A percentile compares a stretch with the other conserved stretches of the same genome.
phyloP scores from a whole-genome alignment of 1,140 invertebrate species.

The Neodiprion pinetum region DNA sequence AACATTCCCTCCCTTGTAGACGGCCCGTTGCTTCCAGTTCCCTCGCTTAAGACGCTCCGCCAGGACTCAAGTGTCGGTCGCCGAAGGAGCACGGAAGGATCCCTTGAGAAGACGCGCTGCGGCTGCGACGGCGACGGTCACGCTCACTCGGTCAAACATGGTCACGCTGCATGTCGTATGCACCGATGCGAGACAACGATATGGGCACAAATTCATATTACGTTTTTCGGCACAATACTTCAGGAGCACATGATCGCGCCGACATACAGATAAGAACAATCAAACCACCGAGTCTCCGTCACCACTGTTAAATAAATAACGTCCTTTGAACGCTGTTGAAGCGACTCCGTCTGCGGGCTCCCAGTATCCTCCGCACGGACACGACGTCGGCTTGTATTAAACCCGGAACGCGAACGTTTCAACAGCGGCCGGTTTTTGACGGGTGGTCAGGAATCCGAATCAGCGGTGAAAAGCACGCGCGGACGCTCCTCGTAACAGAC shows the following conservation, averaged over 20 bases:
- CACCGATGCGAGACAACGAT: background rate
- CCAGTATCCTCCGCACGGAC: too few species aligned
- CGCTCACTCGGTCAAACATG: background rate
- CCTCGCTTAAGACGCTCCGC: too few species aligned
- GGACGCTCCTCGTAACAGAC: conserved; percentile 52
- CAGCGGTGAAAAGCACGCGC: conserved; percentile 33
- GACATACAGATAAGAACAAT: background rate
- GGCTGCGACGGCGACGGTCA: too few species aligned
- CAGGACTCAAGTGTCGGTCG: background rate
- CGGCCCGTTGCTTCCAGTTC: too few species aligned
- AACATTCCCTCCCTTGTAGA: conserved; percentile 50
- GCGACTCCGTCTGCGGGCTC: too few species aligned
- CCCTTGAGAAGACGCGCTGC: background rate
- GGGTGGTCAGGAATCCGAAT: too few species aligned
- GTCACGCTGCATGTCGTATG: background rate
- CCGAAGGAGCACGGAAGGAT: background rate
- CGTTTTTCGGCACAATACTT: background rate
- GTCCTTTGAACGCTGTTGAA: too few species aligned
- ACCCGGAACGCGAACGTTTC: too few species aligned
- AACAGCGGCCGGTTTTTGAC: too few species aligned
- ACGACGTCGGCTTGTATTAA: too few species aligned
- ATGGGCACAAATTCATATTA: background rate
- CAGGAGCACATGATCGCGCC: background rate
- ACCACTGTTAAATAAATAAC: too few species aligned
- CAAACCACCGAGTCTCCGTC: background rate